Base-by-base conservation (phyloP, 2,888 invertebrate species). In the Drosophila bunnanda region DNA sequence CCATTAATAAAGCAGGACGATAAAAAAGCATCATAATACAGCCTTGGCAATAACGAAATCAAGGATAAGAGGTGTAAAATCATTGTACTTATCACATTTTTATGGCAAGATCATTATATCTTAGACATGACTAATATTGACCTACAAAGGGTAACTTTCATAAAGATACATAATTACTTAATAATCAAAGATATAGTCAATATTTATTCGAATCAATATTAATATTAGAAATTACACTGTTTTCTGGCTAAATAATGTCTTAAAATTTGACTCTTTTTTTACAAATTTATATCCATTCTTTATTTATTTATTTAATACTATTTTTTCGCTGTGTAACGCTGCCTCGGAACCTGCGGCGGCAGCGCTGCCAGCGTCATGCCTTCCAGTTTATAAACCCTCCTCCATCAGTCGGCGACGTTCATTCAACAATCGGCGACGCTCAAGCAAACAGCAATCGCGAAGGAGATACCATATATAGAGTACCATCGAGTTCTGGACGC, bases 341-440 rank as follows among this genome's bases (percentile, higher is more conserved):
- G 53, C 36, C 53, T 12, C 53, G 36, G 52, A 53, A n/a, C 36
- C 53, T 36, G 36, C 52, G 36, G 7, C 12, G 52, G 5, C 59
- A 25, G 62, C 43, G 56, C 15, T 67, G 53, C 4, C 58, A 32
- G 17, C 65, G 59, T 6, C 39, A 50, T 30, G 52, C 58, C 34
- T 50, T 38, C 38, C 30, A 53, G 69, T 64, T 82, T 85, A 82
- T 78, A 83, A 88, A 52, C 60, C 62, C 58, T 6, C 54, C 41
- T 50, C 38, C 57, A 39, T 43, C 28, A 41, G 50, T 28, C 30
- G 74, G 38, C 52, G 57, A 60, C 57, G 62, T 59, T 83, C 84
- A 85, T 70, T 86, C 76, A 67, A 68, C 74, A 75, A 73, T 70
- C 39, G 41, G 69, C 56, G 41, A 22, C 74, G 54, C 58, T 81